A percentile compares a stretch with the other conserved stretches of the same genome.
Evolutionary conservation across 2,888 invertebrate species (phyloP).

Genomic region (Microctonus hyperodae): DNA sequence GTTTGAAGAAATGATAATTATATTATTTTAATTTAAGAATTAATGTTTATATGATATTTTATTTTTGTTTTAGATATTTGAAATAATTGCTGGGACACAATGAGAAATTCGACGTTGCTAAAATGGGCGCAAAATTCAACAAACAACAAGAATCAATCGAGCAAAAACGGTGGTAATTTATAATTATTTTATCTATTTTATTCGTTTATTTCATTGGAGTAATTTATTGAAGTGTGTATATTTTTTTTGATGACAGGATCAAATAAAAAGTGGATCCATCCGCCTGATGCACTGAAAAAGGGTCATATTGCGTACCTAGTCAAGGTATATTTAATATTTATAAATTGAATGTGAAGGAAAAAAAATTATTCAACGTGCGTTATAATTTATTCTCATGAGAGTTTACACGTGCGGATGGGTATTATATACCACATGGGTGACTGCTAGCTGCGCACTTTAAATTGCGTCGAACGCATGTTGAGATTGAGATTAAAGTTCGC

Average conservation of each 20-base stretch:
- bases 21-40: not conserved
- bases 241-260: conserved; percentile 51
- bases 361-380: not conserved
- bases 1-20: not conserved
- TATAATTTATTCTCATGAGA: not conserved
- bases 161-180: conserved; percentile 56
- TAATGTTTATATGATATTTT: conserved; percentile 23
- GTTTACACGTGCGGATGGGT: not conserved
- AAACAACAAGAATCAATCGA: conserved; percentile 62
- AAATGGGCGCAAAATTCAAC: conserved; percentile 69
- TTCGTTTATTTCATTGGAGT: not conserved
- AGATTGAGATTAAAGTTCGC: not conserved
- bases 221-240: not conserved
- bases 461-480: not conserved
- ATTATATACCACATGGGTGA: not conserved
- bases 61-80: conserved; percentile 23
- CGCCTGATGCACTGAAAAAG: conserved; percentile 90
- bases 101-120: conserved; percentile 68
- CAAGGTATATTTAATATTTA: conserved; percentile 71
- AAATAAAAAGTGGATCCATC: conserved; percentile 87
- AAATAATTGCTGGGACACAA: conserved; percentile 48
- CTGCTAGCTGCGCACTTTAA: not conserved
- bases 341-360: not conserved
- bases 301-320: conserved; percentile 98
- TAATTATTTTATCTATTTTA: not conserved